Evolutionary conservation across 2,888 invertebrate species (phyloP).

Genomic region (Drosophila rubida): DNA sequence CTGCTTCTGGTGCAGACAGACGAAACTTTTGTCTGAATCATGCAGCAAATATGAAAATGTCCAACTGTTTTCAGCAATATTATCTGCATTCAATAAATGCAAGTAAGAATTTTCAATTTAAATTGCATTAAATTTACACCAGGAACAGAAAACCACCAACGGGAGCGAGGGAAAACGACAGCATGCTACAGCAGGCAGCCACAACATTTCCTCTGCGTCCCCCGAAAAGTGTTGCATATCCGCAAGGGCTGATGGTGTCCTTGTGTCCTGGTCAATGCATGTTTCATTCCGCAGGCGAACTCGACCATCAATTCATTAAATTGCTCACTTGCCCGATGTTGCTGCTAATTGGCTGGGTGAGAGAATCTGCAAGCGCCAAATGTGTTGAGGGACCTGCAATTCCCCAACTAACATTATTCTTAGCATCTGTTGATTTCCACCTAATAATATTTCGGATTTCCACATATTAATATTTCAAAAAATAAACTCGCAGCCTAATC

Average conservation of each 20-base stretch:
- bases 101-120: conserved; percentile 50
- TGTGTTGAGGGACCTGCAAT: not conserved
- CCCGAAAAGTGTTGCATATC: conserved; percentile 29
- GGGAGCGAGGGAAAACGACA: conserved; percentile 4
- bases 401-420: not conserved
- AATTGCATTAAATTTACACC: conserved; percentile 43
- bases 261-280: conserved; percentile 7
- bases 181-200: conserved; percentile 15
- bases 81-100: conserved; percentile 40
- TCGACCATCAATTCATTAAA: conserved; percentile 22
- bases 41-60: conserved; percentile 18
- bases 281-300: conserved; percentile 5
- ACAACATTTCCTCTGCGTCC: not conserved
- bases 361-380: not conserved
- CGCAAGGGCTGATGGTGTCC: conserved; percentile 11
- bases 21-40: conserved; percentile 12
- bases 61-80: conserved; percentile 2
- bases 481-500: conserved; percentile 27
- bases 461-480: conserved; percentile 31
- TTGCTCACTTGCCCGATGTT: conserved; percentile 24
- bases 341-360: conserved; percentile 36
- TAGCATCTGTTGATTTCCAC: conserved; percentile 4
- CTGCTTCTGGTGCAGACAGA: conserved; percentile 12
- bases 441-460: not conserved
- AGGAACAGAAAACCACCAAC: conserved; percentile 20